phyloP scores from a whole-genome alignment of 1,140 invertebrate genomes.

The Ridgeia piscesae region DNA sequence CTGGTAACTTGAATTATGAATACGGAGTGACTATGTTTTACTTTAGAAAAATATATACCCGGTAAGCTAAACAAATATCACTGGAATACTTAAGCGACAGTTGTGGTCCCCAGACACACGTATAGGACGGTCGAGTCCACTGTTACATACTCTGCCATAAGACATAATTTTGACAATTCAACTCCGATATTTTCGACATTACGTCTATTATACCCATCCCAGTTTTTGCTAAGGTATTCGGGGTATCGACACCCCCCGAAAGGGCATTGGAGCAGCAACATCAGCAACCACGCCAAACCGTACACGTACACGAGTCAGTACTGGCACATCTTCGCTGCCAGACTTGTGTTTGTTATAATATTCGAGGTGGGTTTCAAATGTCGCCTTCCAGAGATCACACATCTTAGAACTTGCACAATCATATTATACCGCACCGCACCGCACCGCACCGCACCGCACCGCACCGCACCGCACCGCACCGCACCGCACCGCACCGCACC shows the following conservation, averaged over 20 bases:
- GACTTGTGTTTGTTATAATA: conserved; percentile 87
- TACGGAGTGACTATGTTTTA: background rate
- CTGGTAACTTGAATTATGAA: background rate
- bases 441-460: too few species aligned
- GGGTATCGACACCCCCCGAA: background rate
- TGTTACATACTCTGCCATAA: background rate
- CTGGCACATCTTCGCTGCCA: conserved; percentile 92
- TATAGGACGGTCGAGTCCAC: background rate
- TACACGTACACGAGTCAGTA: conserved; percentile 69
- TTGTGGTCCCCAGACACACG: background rate
- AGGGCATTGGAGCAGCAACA: background rate
- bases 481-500: too few species aligned
- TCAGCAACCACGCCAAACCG: background rate
- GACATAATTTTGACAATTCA: background rate
- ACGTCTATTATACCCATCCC: too few species aligned
- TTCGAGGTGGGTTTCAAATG: conserved; percentile 74
- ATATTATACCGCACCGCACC: too few species aligned
- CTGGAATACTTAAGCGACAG: background rate
- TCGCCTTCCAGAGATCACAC: background rate
- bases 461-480: too few species aligned
- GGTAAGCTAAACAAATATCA: background rate
- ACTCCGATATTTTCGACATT: too few species aligned
- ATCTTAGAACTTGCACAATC: background rate
- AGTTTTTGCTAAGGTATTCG: background rate
- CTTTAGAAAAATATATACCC: background rate